Evolutionary conservation across 2,113 vertebrate species (phyloP).

Genomic region (Cinclus mexicanus): DNA sequence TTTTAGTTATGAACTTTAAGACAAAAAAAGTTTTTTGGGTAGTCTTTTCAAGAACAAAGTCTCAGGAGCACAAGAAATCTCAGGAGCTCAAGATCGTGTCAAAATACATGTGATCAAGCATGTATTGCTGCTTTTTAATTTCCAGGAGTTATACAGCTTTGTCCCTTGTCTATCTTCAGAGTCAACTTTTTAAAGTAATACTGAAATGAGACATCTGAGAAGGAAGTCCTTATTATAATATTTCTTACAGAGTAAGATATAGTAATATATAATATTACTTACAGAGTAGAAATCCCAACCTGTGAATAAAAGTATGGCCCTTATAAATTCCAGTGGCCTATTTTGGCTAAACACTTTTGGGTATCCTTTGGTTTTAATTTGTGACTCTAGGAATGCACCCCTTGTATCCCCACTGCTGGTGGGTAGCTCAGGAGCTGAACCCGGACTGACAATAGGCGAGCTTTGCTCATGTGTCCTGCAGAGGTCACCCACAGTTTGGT

Average conservation of each 20-base stretch:
- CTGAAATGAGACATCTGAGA: neutral
- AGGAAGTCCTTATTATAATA: neutral
- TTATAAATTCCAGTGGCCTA: neutral
- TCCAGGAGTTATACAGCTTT: neutral
- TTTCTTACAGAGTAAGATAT: neutral
- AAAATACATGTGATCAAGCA: neutral
- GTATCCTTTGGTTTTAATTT: neutral
- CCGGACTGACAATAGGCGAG: neutral
- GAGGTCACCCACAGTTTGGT: neutral
- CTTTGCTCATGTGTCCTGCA: neutral
- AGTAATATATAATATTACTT: too few relatives aligned
- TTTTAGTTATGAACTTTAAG: neutral
- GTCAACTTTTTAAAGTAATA: neutral
- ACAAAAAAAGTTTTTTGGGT: neutral
- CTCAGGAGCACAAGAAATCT: neutral
- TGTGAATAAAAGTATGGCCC: neutral
- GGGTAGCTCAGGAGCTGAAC: neutral
- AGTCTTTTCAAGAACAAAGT: neutral
- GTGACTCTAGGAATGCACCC: neutral
- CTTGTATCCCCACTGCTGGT: neutral
- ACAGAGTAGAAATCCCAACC: neutral
- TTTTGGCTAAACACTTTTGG: neutral
- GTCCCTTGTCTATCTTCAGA: neutral
- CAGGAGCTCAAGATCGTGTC: neutral
- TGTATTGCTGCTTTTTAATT: neutral